phyloP scores from a whole-genome alignment of 2,888 invertebrate species.

The Drosophila silvestris region DNA sequence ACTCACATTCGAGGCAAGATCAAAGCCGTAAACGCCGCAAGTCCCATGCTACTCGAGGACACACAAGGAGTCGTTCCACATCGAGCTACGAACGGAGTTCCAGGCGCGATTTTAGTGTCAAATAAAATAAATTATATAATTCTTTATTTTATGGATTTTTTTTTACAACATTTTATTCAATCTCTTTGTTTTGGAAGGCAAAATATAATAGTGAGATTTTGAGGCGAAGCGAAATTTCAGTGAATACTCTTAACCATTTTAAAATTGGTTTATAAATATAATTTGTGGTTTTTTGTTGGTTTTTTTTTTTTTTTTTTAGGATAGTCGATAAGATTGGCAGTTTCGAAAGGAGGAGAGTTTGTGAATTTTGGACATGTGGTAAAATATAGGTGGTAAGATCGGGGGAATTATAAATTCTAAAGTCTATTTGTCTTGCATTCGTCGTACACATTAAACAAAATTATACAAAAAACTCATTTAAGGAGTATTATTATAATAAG shows the following conservation, averaged over 20 bases:
- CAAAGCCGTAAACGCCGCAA: background rate
- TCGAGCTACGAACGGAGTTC: background rate
- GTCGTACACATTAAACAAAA: conserved; percentile 80
- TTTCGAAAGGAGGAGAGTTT: conserved; percentile 53
- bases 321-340: conserved; percentile 61
- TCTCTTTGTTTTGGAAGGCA: conserved; percentile 64
- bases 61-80: background rate
- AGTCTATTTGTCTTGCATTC: conserved; percentile 84
- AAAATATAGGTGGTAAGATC: conserved; percentile 66
- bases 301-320: conserved; percentile 16
- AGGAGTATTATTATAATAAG: conserved; percentile 81
- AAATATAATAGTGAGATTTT: conserved; percentile 54
- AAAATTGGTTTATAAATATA: conserved; percentile 68
- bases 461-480: conserved; percentile 77
- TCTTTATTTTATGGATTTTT: conserved; percentile 66
- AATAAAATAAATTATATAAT: conserved; percentile 39
- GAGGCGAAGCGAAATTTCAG: conserved; percentile 41
- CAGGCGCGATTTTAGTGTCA: conserved; percentile 8
- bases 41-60: background rate
- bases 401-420: conserved; percentile 83
- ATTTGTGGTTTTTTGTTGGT: conserved; percentile 27
- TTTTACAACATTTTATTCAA: conserved; percentile 74
- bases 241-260: conserved; percentile 66
- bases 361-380: conserved; percentile 39
- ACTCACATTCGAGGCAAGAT: conserved; percentile 1